These are phyloP conservation scores for Andricus grossulariae DNA, from an alignment of 1,140 invertebrate species.

Conservation along the genomic window DNA sequence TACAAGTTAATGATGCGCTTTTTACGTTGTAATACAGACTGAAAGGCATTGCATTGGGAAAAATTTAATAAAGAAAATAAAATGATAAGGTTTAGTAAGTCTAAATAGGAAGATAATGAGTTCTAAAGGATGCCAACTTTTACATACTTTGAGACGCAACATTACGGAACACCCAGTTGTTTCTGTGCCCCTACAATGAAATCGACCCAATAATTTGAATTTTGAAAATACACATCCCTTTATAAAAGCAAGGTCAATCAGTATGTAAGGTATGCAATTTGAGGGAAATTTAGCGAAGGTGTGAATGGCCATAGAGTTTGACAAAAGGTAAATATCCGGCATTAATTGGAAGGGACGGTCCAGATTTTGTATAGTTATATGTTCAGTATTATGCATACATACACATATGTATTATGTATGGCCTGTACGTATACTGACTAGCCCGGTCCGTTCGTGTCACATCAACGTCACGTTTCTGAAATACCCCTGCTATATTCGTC, in stretches of 20 bases:
- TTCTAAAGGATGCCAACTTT: too few species aligned
- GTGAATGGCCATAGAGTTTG: constrained; percentile 27
- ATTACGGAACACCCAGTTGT: too few species aligned
- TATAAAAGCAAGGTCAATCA: not conserved
- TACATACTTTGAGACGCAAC: too few species aligned
- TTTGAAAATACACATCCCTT: too few species aligned
- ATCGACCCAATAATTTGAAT: too few species aligned
- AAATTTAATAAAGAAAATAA: too few species aligned
- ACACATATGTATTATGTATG: not conserved
- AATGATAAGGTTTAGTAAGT: too few species aligned
- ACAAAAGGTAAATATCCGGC: constrained; percentile 52
- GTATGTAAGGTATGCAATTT: not conserved
- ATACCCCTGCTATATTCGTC: constrained; percentile 65
- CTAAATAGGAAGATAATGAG: too few species aligned
- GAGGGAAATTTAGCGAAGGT: not conserved
- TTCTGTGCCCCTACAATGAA: too few species aligned
- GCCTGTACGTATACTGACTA: constrained; percentile 23
- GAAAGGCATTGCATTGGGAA: too few species aligned
- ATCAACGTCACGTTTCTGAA: constrained; percentile 67
- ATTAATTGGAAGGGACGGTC: constrained; percentile 51
- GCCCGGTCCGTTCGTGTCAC: constrained; percentile 52
- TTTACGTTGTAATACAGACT: too few species aligned
- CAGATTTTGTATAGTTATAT: constrained; percentile 37
- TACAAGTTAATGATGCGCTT: too few species aligned
- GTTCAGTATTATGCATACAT: not conserved